Evolutionary conservation across 2,797 vertebrate genomes (phyloP).

Genomic region (Pygocentrus nattereri): DNA sequence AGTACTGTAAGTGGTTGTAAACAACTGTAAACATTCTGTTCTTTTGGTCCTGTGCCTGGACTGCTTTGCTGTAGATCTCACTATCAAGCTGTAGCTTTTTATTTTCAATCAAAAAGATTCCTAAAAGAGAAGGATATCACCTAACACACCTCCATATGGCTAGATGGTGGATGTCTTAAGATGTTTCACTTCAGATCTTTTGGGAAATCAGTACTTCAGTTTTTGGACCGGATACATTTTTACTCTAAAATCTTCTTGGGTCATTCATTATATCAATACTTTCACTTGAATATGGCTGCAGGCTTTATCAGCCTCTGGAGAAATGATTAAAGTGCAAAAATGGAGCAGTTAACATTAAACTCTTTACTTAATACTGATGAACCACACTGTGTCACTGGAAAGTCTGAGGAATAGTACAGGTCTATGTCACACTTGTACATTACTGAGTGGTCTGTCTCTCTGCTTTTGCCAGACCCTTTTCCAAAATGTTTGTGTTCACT

Average conservation of each 20-base stretch:
- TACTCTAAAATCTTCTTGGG: neutral
- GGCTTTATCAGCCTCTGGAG: neutral
- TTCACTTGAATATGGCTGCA: neutral
- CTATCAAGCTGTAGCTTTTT: too few species aligned
- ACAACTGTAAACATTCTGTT: too few species aligned
- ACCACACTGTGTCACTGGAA: neutral
- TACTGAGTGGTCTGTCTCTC: conserved; percentile 59
- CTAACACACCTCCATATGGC: too few species aligned
- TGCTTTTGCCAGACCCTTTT: conserved; percentile 74
- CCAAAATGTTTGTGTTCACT: conserved; percentile 79
- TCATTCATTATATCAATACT: neutral
- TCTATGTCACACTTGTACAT: neutral
- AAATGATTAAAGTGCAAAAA: neutral
- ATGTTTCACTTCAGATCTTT: neutral
- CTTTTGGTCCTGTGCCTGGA: too few species aligned
- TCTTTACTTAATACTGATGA: neutral
- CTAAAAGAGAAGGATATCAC: neutral
- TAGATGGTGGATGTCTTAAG: too few species aligned
- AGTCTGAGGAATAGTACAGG: neutral
- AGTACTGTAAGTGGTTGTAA: too few species aligned
- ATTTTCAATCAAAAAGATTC: too few species aligned
- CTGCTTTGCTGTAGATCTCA: too few species aligned
- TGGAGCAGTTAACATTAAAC: neutral
- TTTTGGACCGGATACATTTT: neutral
- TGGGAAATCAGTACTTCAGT: neutral